phyloP scores from a whole-genome alignment of 2,888 invertebrate species.

The Melieria omissa region DNA sequence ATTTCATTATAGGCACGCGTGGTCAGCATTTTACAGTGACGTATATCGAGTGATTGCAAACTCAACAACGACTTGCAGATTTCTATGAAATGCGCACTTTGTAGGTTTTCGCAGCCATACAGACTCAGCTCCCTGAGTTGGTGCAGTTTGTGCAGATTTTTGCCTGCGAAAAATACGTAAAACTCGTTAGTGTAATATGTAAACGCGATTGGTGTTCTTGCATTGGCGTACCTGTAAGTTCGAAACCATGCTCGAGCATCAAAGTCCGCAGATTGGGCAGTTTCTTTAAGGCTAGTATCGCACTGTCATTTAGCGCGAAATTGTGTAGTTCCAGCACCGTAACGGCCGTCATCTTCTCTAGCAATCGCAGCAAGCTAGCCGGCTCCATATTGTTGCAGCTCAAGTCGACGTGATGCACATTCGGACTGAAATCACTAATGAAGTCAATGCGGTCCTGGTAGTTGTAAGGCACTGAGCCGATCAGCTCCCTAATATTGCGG shows the following conservation, averaged over 20 bases:
- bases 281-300: constrained; percentile 34
- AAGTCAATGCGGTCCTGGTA: constrained; percentile 41
- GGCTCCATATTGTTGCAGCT: constrained; percentile 34
- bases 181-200: background rate
- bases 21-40: constrained; percentile 31
- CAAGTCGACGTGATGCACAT: constrained; percentile 29
- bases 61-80: constrained; percentile 25
- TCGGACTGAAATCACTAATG: constrained; percentile 33
- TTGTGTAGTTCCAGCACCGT: constrained; percentile 33
- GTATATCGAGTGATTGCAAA: constrained; percentile 23
- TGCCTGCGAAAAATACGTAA: constrained; percentile 2
- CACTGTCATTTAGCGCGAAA: constrained; percentile 33
- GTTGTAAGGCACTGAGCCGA: constrained; percentile 35
- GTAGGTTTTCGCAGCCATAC: constrained; percentile 29
- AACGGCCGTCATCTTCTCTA: constrained; percentile 24
- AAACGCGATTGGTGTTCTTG: background rate
- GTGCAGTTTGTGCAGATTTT: constrained; percentile 26
- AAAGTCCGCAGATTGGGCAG: constrained; percentile 35
- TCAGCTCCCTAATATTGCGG: constrained; percentile 30
- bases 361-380: constrained; percentile 19
- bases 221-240: constrained; percentile 34
- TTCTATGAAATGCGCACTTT: constrained; percentile 24
- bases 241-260: constrained; percentile 30
- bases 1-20: constrained; percentile 24
- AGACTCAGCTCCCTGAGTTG: constrained; percentile 26